Base-by-base conservation (phyloP, 2,888 invertebrate species). In the Eupithecia subfuscata region DNA sequence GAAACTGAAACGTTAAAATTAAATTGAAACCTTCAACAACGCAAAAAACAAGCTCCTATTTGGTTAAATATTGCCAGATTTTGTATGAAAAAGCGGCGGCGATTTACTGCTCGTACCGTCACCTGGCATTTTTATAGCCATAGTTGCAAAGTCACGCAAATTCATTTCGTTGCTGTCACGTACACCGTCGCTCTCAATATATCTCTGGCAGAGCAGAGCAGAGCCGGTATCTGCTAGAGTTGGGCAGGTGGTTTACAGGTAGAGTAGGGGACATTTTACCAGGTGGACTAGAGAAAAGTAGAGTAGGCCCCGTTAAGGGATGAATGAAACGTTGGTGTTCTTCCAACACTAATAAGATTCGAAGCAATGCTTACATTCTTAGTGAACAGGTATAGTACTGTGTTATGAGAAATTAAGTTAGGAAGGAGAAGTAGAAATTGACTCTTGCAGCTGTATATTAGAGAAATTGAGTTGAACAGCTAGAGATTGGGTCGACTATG, bases 91-190 rank as follows among this genome's bases (percentile, higher is more conserved):
- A 56, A 25, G 64, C 16, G 48, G 56, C n/a, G 25, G 71, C 60
- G 70, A 73, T 72, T 75, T 40, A 73, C 14, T 9, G 69, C 69
- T 22, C 64, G 52, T 34, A 25, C 65, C 37, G 69, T 60, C 43
- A 40, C 43, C 64, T 73, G 70, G 40, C 73, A 67, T 73, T 73
- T 76, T 76, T 71, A 76, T 69, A n/a, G 65, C 74, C 69, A 11
- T 43, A 65, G 76, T 74, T 71, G 74, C 71, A 64, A 71, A 73
- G 43, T 67, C 67, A 40, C 40, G 71, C 69, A 60, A 70, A 77
- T 72, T 69, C 65, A 74, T 76, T 76, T n/a, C 18, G 37, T 45
- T 11, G 34, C 71, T 71, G 74, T 76, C 72, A 74, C 71, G 74
- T 69, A 74, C 74, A 76, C 52, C 70, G 70, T 70, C 56, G 45